Evolutionary conservation across 2,113 vertebrate genomes (phyloP).

Genomic region (Mobula birostris): DNA sequence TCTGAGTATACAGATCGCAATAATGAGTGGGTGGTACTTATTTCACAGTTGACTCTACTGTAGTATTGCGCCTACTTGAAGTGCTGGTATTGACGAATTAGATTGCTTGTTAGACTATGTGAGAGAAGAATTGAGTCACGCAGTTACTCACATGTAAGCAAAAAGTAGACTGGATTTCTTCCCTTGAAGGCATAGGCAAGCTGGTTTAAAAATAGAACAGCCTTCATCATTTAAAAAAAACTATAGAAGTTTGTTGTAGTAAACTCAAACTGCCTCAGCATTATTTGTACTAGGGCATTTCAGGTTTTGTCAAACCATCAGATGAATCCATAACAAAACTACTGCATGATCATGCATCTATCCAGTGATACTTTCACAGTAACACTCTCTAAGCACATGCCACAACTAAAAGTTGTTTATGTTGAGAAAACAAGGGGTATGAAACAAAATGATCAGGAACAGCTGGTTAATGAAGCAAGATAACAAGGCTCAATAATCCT

Average conservation of each 20-base stretch:
- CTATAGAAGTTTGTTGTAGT: too few relatives aligned
- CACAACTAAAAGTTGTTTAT: neutral
- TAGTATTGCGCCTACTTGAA: neutral
- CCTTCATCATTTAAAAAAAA: neutral
- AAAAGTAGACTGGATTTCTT: neutral
- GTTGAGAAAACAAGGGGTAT: too few relatives aligned
- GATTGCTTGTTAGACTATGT: neutral
- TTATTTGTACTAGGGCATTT: neutral
- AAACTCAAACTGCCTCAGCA: neutral
- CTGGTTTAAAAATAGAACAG: neutral
- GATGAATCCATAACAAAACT: neutral
- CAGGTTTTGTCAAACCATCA: neutral
- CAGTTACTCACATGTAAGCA: too few relatives aligned
- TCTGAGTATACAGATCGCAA: too few relatives aligned
- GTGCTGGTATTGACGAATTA: neutral
- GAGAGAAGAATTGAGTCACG: neutral
- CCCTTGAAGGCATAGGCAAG: neutral
- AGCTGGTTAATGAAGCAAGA: neutral
- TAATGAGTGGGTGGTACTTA: too few relatives aligned
- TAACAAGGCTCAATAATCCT: neutral
- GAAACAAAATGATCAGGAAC: neutral
- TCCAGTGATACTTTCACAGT: neutral
- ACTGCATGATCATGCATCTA: neutral
- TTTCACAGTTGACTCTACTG: too few relatives aligned
- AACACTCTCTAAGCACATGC: neutral